These are phyloP conservation scores for Cerceris ruficornis DNA, from an alignment of 2,888 invertebrate genomes.

Conservation along the genomic window DNA sequence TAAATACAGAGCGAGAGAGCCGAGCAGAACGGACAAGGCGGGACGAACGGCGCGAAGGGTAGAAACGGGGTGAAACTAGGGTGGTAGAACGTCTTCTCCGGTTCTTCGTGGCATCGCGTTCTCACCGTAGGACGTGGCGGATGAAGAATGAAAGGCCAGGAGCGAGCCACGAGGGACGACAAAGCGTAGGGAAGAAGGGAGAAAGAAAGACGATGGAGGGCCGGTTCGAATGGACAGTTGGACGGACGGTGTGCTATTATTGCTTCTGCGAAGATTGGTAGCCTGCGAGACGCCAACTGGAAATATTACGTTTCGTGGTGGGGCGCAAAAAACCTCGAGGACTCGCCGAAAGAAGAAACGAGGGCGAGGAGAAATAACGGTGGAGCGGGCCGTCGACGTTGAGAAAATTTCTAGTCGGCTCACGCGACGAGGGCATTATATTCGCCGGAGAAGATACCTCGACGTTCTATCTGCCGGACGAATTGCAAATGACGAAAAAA, in stretches of 20 bases:
- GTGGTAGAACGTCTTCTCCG: neutral
- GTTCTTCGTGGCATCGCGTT: constrained; percentile 14
- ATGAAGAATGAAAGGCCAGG: constrained; percentile 46
- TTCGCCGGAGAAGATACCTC: neutral
- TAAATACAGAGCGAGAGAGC: constrained; percentile 40
- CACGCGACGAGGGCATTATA: no score
- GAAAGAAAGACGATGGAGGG: constrained; percentile 50
- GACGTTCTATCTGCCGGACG: neutral
- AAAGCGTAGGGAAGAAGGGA: constrained; percentile 26
- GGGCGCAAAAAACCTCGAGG: constrained; percentile 63
- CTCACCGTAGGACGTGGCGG: constrained; percentile 22
- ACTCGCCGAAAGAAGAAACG: constrained; percentile 64
- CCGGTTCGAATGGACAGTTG: constrained; percentile 73
- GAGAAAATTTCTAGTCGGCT: neutral
- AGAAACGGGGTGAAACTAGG: constrained; percentile 7
- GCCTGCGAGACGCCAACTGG: constrained; percentile 72
- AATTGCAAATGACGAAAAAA: neutral
- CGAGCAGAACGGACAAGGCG: neutral
- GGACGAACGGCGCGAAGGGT: neutral
- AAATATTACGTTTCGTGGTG: constrained; percentile 77
- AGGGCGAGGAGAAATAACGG: constrained; percentile 27
- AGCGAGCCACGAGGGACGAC: constrained; percentile 44
- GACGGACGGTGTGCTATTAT: constrained; percentile 77
- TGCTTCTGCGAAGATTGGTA: constrained; percentile 79
- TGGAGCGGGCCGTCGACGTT: constrained; percentile 15